Evolutionary conservation across 1,140 invertebrate genomes (phyloP).

Genomic region (Batillaria attramentaria): DNA sequence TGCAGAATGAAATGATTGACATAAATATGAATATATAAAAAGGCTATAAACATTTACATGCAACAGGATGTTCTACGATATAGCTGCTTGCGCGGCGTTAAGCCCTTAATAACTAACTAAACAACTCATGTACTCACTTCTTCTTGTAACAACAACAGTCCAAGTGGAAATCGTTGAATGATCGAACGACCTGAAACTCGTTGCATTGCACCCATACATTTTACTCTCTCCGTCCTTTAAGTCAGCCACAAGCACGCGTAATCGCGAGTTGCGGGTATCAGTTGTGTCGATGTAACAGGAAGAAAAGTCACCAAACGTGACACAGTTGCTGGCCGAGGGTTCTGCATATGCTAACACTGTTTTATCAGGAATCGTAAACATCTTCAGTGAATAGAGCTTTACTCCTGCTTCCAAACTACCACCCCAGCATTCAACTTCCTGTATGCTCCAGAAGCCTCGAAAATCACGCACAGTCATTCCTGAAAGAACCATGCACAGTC

Average conservation of each 20-base stretch:
- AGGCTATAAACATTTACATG: no score
- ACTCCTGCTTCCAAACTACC: neutral
- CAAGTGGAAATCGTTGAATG: conserved; percentile 1
- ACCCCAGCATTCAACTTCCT: conserved; percentile 33
- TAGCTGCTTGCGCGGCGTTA: no score
- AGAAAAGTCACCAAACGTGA: conserved; percentile 21
- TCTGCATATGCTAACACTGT: neutral
- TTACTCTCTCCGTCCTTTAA: neutral
- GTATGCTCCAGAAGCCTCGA: conserved; percentile 17
- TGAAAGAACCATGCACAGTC: no score
- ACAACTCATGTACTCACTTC: conserved; percentile 7
- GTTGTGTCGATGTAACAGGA: conserved; percentile 17
- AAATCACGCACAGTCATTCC: conserved; percentile 9
- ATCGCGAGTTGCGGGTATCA: conserved; percentile 1
- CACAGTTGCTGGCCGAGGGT: conserved; percentile 12
- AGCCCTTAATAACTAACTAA: no score
- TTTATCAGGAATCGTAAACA: neutral
- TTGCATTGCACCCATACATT: conserved; percentile 11
- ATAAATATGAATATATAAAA: no score
- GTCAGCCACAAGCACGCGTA: conserved; percentile 19
- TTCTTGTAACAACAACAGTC: neutral
- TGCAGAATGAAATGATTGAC: no score
- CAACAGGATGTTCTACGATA: no score
- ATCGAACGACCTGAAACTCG: neutral
- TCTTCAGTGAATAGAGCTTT: conserved; percentile 1